Conservation (phyloP, 2,113 vertebrate species). For the Entomyzon cyanotis region DNA sequence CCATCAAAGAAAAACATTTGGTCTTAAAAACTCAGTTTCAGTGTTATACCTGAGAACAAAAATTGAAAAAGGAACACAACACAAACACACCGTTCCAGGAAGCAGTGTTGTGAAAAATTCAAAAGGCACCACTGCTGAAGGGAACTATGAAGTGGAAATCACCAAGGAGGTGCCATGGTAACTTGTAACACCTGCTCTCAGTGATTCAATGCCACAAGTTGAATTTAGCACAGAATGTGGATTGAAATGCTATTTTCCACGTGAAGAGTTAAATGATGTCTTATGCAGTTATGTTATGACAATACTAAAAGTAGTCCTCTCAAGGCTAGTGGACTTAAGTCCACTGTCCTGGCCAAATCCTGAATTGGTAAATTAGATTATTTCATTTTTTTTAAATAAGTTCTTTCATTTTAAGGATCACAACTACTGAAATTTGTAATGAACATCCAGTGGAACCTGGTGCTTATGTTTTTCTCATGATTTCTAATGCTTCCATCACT, state of each 20-base stretch:
- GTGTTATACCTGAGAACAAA: neutral
- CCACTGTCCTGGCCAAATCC: neutral
- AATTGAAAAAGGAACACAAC: neutral
- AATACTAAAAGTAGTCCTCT: neutral
- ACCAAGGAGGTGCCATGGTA: neutral
- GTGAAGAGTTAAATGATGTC: neutral
- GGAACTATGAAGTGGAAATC: constrained; percentile 1
- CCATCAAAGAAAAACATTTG: neutral
- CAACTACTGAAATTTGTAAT: neutral
- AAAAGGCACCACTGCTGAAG: neutral
- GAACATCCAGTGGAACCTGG: neutral
- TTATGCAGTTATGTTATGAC: neutral
- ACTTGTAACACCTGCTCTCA: neutral
- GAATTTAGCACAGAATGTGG: neutral
- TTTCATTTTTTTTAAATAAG: neutral
- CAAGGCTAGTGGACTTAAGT: neutral
- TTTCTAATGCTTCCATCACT: neutral
- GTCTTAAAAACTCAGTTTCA: neutral
- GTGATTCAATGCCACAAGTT: neutral
- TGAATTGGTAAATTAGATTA: neutral
- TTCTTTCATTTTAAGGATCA: neutral
- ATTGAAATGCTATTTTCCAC: neutral
- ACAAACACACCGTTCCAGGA: neutral
- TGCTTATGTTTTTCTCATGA: neutral
- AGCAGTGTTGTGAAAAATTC: neutral